These are phyloP conservation scores for Porites rus DNA, from an alignment of 92 coral and sea anemone genomes.

Conservation along the genomic window DNA sequence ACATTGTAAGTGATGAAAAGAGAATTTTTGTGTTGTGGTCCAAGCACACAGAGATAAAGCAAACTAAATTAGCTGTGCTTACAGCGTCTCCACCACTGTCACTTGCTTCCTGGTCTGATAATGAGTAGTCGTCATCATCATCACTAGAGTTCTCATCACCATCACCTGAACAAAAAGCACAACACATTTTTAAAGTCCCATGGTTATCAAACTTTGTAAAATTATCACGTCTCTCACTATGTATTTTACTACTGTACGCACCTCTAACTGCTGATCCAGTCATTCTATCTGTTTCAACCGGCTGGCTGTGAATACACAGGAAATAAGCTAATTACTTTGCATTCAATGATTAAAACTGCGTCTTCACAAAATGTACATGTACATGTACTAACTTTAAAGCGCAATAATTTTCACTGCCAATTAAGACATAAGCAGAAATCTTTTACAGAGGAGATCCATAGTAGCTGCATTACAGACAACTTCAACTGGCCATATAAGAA, in stretches of 20 bases:
- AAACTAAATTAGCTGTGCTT: not conserved
- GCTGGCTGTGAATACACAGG: conserved; percentile 70
- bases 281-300: conserved; percentile 93
- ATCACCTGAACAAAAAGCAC: conserved; percentile 51
- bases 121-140: conserved; percentile 94
- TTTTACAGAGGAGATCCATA: no score
- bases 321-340: not conserved
- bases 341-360: not conserved
- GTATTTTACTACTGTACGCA: conserved; percentile 25
- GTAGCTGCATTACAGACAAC: no score
- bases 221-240: not conserved
- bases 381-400: no score
- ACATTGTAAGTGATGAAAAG: no score
- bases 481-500: no score
- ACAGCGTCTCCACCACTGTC: conserved; percentile 95
- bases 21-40: no score
- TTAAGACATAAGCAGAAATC: no score
- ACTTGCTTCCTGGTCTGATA: conserved; percentile 93
- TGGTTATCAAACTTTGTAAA: not conserved
- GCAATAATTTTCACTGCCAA: no score
- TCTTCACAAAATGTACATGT: no score
- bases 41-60: not conserved
- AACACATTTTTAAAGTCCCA: not conserved
- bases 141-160: conserved; percentile 94
- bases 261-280: conserved; percentile 72